Evolutionary conservation across 2,113 vertebrate genomes (phyloP).

Genomic region (Vimba vimba): DNA sequence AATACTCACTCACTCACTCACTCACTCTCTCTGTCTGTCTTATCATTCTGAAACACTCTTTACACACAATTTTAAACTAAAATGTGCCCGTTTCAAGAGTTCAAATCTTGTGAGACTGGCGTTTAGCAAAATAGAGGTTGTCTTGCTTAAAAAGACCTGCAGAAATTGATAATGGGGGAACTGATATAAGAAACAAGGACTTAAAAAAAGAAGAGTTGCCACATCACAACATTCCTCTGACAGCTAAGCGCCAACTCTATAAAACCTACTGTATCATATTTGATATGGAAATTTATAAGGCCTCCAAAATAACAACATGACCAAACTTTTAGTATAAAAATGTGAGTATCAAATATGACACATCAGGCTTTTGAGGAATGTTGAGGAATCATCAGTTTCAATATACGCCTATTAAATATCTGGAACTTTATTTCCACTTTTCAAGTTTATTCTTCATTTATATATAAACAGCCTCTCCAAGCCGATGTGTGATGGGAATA

Average conservation of each 20-base stretch:
- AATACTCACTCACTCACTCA: slow-evolving; percentile 39
- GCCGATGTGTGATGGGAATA: not conserved
- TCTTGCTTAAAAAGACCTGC: slow-evolving; percentile 20
- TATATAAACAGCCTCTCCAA: not conserved
- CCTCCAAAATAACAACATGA: no score
- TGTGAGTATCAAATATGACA: no score
- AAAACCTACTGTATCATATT: no score
- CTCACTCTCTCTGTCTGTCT: not conserved
- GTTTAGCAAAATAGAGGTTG: slow-evolving; percentile 23
- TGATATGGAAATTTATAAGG: no score
- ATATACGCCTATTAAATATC: not conserved
- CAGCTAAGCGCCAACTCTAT: not conserved
- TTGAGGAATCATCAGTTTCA: not conserved
- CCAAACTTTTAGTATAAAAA: no score
- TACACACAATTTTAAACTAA: slow-evolving; percentile 39
- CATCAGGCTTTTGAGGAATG: no score
- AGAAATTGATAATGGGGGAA: slow-evolving; percentile 4
- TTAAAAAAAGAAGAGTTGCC: not conserved
- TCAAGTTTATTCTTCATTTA: no score
- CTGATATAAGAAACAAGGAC: not conserved
- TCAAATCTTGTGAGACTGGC: slow-evolving; percentile 26
- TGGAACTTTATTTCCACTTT: not conserved
- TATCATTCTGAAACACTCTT: slow-evolving; percentile 35
- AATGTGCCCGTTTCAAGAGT: slow-evolving; percentile 22
- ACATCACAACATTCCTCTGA: not conserved